Evolutionary conservation across 2,113 vertebrate genomes (phyloP).

Genomic region (Gopherus evgoodei): DNA sequence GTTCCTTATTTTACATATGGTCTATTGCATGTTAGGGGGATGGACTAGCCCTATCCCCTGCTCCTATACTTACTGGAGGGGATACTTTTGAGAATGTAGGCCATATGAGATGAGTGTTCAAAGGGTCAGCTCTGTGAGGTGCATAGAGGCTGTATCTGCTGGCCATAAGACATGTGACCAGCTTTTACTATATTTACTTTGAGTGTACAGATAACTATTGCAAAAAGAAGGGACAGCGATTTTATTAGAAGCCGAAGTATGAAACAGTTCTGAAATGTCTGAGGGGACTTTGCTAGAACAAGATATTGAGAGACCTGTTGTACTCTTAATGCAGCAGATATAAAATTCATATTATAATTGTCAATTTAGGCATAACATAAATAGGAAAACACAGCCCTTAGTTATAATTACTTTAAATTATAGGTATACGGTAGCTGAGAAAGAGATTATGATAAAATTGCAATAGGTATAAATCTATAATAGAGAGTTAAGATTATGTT

Average conservation of each 20-base stretch:
- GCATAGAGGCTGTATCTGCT: background rate
- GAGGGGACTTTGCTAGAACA: background rate
- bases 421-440: background rate
- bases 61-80: background rate
- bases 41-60: background rate
- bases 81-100: background rate
- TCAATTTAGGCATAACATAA: background rate
- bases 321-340: background rate
- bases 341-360: background rate
- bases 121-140: background rate
- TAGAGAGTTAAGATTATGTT: background rate
- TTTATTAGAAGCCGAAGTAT: background rate
- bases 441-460: background rate
- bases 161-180: accelerated
- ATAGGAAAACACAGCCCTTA: background rate
- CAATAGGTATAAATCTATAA: background rate
- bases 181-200: background rate
- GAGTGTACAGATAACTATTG: background rate
- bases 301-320: background rate
- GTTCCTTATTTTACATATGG: background rate
- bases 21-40: background rate
- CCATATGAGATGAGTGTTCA: background rate
- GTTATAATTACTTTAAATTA: background rate
- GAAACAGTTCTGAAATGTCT: background rate
- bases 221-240: background rate